Base-by-base conservation (phyloP, 2,113 vertebrate species). In the Xiphorhynchus elegans region DNA sequence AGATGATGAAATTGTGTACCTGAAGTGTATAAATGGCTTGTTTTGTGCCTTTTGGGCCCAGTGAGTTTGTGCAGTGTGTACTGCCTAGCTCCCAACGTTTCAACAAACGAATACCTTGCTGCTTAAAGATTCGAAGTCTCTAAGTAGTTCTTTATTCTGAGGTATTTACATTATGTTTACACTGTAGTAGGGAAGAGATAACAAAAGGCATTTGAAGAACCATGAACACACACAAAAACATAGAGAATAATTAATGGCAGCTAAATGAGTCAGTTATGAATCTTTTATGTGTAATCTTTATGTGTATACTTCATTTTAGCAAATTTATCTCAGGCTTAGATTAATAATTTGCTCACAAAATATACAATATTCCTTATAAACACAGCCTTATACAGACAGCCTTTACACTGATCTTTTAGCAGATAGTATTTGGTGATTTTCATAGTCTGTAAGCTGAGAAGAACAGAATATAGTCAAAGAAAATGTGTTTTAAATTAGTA, bases 191-290 rank as follows among this genome's bases (percentile, higher is more conserved):
- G 8, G 44, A 90, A 79, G 24, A 4, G 4, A 7, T 39, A 75
- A 67, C 2, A 44, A 60, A 85, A 66, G 8, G 4, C 1, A 1
- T 73, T 56, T 84, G 40, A 46, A 68, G 16, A 80, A 29, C 2
- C 28, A 44, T 7, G 13, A 42, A 40, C 1, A 29, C 19, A 59
- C 14, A 13, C 12, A 58, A 39, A 42, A 18, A 0, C 1, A 17
- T n/a, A 13, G 4, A 17, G 18, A 68, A 55, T 44, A 64, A 52
- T 31, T 59, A 83, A 37, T 73, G 6, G 0, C 10, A 42, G 7
- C 42, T 68, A 76, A 84, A 58, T 46, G 8, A 58, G 7, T 17
- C 33, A 42, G 7, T n/a, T 63, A 46, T 25, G 14, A 49, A 16
- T 35, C 6, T 50, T 73, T 62, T 35, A 24, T 15, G 6, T 64